Base-by-base conservation (phyloP, 2,113 vertebrate species). In the Chaenocephalus aceratus region DNA sequence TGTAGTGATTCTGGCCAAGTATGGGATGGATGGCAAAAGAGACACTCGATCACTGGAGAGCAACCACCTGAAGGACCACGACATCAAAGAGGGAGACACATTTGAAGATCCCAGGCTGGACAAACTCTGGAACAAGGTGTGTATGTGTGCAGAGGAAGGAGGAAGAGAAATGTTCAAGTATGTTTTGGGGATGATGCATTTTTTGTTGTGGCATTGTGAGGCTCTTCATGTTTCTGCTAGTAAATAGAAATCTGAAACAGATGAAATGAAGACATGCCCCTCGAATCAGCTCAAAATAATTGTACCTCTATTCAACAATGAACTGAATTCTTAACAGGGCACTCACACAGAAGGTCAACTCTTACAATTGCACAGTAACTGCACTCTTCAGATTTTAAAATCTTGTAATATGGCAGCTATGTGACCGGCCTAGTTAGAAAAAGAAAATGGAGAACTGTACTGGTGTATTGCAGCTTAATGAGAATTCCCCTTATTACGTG, bases 61-160 rank as follows among this genome's bases (percentile, higher is more conserved):
- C 88, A 99, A 99, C 87, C 94, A 90, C 10, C 90, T 99, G 72
- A 95, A 94, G 77, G 96, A 96, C 4, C 94, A 95, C 6, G 93
- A 95, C 2, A 58, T 82, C 60, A 81, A 89, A 36, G 94, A 95
- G 26, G 96, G 95, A 0, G 96, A 97, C 60, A 73, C 80, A 0
- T 95, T 99, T 78, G 96, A 96, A 5, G 98, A 99, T 84, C 98
- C 98, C 49, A 92, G 96, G 77, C 93, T 99, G 84, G 97, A 98
- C 82, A 99, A 99, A 86, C 90, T 99, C 46, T 99, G 98, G 98
- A 98, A 97, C 92, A 98, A 97, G 96, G 98, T 98, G 77, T 82
- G 83, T 70, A 7, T 49, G 45, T 30, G 18, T 34, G 2, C 9
- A 64, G 10, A 69, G 6, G 0, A n/a, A 9, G 11, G 13, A 26